phyloP scores from a whole-genome alignment of 1,140 invertebrate species.

The Drusus annulatus region DNA sequence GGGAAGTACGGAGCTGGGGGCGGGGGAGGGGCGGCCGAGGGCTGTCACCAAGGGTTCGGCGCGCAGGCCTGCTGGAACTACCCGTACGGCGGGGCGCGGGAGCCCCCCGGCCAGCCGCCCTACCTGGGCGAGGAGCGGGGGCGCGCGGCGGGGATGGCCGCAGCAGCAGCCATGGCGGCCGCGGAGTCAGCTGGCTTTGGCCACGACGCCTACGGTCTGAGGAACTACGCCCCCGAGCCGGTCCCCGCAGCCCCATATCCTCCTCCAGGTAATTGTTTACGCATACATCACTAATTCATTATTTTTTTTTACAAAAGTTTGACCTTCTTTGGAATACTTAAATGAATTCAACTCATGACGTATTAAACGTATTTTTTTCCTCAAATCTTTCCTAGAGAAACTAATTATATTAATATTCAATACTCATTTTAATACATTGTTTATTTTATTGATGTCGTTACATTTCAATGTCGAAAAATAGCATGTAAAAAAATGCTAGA shows the following conservation, averaged over 20 bases:
- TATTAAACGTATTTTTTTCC: too few relatives aligned
- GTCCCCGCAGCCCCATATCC: slow-evolving; percentile 85
- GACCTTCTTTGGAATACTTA: too few relatives aligned
- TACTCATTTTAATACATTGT: too few relatives aligned
- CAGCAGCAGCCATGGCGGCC: slow-evolving; percentile 76
- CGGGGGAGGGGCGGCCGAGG: slow-evolving; percentile 71
- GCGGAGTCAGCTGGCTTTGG: slow-evolving; percentile 78
- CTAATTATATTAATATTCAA: too few relatives aligned
- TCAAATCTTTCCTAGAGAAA: too few relatives aligned
- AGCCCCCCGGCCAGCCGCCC: slow-evolving; percentile 75
- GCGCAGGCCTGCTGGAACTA: slow-evolving; percentile 83
- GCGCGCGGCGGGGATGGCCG: slow-evolving; percentile 70
- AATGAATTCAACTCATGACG: too few relatives aligned
- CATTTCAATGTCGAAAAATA: too few relatives aligned
- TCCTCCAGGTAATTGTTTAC: slow-evolving; percentile 79
- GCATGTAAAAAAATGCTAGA: too few relatives aligned
- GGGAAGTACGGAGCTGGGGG: slow-evolving; percentile 74
- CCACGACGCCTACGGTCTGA: slow-evolving; percentile 82
- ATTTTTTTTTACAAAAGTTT: too few relatives aligned
- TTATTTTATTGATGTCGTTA: too few relatives aligned
- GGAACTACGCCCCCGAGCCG: slow-evolving; percentile 83
- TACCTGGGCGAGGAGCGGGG: slow-evolving; percentile 80
- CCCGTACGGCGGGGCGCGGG: slow-evolving; percentile 77
- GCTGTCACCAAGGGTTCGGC: slow-evolving; percentile 81
- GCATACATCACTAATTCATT: not conserved